A percentile compares a stretch with the other conserved stretches of the same genome.
phyloP scores from a whole-genome alignment of 1,140 invertebrate species.

The Limonius californicus region DNA sequence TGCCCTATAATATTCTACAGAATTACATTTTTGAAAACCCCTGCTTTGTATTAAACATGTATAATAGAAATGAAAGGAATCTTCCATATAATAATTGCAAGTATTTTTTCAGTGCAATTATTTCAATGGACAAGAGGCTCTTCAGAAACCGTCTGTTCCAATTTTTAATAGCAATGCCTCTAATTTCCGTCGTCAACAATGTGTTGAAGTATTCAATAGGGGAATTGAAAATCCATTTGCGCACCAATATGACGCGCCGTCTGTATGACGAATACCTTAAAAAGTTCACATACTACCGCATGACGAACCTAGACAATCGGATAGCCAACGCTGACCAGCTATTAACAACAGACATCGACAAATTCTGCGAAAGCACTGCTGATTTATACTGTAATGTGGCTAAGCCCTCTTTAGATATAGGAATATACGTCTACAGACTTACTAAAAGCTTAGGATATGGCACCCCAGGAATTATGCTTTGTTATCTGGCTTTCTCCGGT shows the following conservation, averaged over 20 bases:
- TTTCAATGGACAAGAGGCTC: conserved; percentile 73
- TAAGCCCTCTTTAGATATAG: conserved; percentile 92
- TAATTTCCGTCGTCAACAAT: conserved; percentile 88
- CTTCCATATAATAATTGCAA: no score
- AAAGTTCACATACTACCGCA: conserved; percentile 97
- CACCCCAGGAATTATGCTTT: conserved; percentile 81
- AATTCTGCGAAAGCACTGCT: conserved; percentile 92
- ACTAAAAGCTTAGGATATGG: conserved; percentile 77
- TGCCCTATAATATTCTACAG: no score
- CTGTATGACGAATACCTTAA: conserved; percentile 90
- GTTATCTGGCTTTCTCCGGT: conserved; percentile 82
- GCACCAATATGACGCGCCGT: conserved; percentile 83
- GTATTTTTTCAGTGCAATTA: conserved; percentile 81
- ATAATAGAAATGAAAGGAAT: no score
- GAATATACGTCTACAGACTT: conserved; percentile 88
- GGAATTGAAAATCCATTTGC: conserved; percentile 85
- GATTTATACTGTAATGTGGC: conserved; percentile 97
- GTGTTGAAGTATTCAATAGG: conserved; percentile 90
- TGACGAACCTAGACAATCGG: conserved; percentile 90
- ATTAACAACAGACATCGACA: conserved; percentile 94
- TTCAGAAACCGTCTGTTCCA: conserved; percentile 74
- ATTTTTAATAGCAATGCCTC: conserved; percentile 77
- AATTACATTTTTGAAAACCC: no score
- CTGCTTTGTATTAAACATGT: no score
- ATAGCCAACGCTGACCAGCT: conserved; percentile 96